Evolutionary conservation across 2,797 vertebrate species (phyloP).

Genomic region (Triplophysa bombifrons): DNA sequence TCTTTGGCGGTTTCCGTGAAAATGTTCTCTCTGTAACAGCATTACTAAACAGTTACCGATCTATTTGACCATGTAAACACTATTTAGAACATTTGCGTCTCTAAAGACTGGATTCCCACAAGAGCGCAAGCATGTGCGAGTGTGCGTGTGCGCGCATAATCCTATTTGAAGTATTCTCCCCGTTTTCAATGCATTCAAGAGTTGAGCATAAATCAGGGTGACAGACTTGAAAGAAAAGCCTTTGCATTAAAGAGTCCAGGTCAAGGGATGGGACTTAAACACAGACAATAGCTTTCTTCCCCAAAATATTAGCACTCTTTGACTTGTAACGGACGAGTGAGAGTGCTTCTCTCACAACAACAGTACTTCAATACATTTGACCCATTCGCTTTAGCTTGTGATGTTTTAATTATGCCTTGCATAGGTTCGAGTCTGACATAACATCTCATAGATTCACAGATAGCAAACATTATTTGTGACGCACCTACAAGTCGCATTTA

Average conservation of each 20-base stretch:
- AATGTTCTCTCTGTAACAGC: conserved; percentile 7
- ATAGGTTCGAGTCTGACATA: not conserved
- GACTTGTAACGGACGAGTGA: conserved; percentile 12
- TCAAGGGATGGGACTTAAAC: conserved; percentile 39
- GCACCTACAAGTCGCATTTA: not conserved
- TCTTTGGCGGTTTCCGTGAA: not conserved
- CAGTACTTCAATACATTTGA: conserved; percentile 19
- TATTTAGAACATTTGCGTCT: conserved; percentile 28
- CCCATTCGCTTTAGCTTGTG: conserved; percentile 4
- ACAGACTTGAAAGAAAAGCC: conserved; percentile 55
- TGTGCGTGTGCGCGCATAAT: conserved; percentile 48
- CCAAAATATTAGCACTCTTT: conserved; percentile 34
- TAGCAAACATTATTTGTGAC: not conserved
- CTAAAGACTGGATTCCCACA: conserved; percentile 4
- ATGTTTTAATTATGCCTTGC: conserved; percentile 27
- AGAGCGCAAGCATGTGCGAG: conserved; percentile 27
- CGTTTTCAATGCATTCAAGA: conserved; percentile 46
- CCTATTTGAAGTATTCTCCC: conserved; percentile 52
- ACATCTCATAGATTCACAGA: not conserved
- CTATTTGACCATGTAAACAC: conserved; percentile 29
- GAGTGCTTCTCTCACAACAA: conserved; percentile 11
- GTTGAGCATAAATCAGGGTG: conserved; percentile 49
- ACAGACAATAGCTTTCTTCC: conserved; percentile 33
- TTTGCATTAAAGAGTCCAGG: conserved; percentile 49
- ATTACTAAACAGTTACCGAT: conserved; percentile 14